Base-by-base conservation (phyloP, 2,888 invertebrate genomes). In the Zeuzera pyrina region DNA sequence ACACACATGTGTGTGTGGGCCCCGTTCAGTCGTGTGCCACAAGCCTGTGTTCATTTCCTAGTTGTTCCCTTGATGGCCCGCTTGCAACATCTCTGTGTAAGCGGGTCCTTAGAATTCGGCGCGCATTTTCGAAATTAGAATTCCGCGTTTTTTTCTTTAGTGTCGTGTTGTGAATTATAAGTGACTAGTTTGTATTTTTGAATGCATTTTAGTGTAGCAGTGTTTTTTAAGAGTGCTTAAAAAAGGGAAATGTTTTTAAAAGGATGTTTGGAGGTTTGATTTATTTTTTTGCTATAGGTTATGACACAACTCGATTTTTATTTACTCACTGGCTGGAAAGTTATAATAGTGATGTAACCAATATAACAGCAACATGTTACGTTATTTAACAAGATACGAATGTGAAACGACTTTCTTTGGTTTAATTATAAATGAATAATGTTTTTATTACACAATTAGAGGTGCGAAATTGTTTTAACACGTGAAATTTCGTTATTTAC, bases 31-130 rank as follows among this genome's bases (percentile, higher is more conserved):
- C 49, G 79, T 72, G 69, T 70, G 67, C 53, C 43, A 38, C 47
- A 35, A 49, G 67, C 56, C 66, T 60, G 62, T 59, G 52, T 64
- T 72, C 74, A 70, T 73, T 81, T 83, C 83, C 81, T 83, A 81
- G 78, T 81, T 68, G 76, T 56, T 71, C 70, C 73, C 69, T 52
- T 61, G 73, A 67, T 70, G 72, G 78, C 76, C 73, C 76, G 78
- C 76, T 72, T 72, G 74, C 73, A 71, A 70, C 77, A 74, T 62
- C 63, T 57, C 67, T 25, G 64, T 78, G 78, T 79, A 64, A 69
- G 74, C 77, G 73, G 71, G 76, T 68, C 79, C 72, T 79, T 67
- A 74, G 50, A 56, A 57, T 70, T 68, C 63, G 68, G 71, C 74
- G 78, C 69, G 71, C 48, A 59, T 57, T 62, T 67, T 65, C 58